Conservation (phyloP, 92 coral and sea anemone species). For the Zoanthus sansibaricus region DNA sequence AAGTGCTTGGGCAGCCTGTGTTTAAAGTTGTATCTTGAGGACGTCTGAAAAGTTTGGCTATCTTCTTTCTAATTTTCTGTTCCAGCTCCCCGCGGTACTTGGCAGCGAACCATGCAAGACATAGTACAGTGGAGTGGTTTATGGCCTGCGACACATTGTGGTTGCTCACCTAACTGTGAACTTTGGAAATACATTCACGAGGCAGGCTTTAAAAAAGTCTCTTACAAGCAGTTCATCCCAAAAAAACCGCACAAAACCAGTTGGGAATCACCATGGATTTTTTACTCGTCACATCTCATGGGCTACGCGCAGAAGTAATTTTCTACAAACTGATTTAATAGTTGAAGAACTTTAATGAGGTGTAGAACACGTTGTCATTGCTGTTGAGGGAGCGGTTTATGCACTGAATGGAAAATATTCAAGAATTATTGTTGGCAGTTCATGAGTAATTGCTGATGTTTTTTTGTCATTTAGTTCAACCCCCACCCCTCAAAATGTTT, state of each 20-base stretch:
- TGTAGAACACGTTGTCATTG: too few relatives aligned
- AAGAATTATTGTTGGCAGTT: too few relatives aligned
- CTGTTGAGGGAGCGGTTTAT: too few relatives aligned
- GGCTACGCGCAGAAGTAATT: constrained; percentile 5
- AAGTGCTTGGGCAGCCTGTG: too few relatives aligned
- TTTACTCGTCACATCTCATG: constrained; percentile 15
- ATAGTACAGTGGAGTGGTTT: constrained; percentile 21
- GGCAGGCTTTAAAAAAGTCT: constrained; percentile 19
- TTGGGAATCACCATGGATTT: constrained; percentile 24
- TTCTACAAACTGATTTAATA: too few relatives aligned
- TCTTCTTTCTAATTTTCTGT: background rate
- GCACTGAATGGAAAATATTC: too few relatives aligned
- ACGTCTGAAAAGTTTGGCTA: background rate
- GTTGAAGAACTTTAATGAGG: too few relatives aligned
- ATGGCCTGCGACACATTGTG: background rate
- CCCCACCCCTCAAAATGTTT: too few relatives aligned
- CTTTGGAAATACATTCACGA: constrained; percentile 8
- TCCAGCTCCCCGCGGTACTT: constrained; percentile 30
- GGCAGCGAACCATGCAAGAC: constrained; percentile 23
- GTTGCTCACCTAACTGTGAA: constrained; percentile 27
- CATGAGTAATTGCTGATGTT: too few relatives aligned
- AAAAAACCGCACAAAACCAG: constrained; percentile 15
- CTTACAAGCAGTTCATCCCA: constrained; percentile 29
- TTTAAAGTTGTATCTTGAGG: background rate
- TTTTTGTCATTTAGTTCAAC: too few relatives aligned